Evolutionary conservation across 1,140 invertebrate species (phyloP).

Genomic region (Xylocopa sonorina): DNA sequence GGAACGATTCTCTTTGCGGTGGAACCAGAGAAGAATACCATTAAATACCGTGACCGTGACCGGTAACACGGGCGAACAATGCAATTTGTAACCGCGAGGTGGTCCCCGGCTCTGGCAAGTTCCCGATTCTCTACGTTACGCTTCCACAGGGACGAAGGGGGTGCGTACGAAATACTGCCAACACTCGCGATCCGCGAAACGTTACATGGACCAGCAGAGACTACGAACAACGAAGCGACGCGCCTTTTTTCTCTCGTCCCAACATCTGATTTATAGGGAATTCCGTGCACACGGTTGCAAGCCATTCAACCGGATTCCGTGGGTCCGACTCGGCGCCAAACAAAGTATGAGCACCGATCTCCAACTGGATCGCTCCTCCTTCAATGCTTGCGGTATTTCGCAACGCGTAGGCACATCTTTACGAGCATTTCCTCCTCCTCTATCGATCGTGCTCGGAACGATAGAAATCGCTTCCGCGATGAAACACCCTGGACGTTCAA

Average conservation of each 20-base stretch:
- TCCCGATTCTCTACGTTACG: conserved; percentile 41
- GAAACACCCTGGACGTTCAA: too few relatives aligned
- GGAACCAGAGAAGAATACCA: conserved; percentile 30
- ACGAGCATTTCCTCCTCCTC: too few relatives aligned
- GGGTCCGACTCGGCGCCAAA: conserved; percentile 14
- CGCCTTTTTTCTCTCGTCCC: conserved; percentile 56
- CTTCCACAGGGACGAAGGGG: conserved; percentile 22
- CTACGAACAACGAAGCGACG: conserved; percentile 61
- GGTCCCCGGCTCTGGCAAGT: conserved; percentile 29
- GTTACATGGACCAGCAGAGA: conserved; percentile 58
- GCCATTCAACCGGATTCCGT: conserved; percentile 59
- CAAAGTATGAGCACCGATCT: conserved; percentile 35
- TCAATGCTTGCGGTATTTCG: too few relatives aligned
- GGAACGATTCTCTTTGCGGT: too few relatives aligned
- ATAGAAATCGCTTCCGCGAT: neutral
- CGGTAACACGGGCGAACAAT: conserved; percentile 69
- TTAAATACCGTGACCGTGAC: conserved; percentile 59
- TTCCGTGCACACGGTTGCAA: conserved; percentile 55
- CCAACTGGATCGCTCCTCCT: conserved; percentile 7
- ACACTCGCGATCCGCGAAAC: conserved; percentile 59
- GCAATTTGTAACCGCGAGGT: conserved; percentile 71
- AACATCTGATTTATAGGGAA: conserved; percentile 65
- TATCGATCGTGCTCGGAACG: too few relatives aligned
- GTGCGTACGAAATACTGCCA: conserved; percentile 64
- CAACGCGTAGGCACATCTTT: too few relatives aligned